A percentile compares a stretch with the other conserved stretches of the same genome.
Evolutionary conservation across 1,140 invertebrate genomes (phyloP).

Genomic region (Plodia interpunctella): DNA sequence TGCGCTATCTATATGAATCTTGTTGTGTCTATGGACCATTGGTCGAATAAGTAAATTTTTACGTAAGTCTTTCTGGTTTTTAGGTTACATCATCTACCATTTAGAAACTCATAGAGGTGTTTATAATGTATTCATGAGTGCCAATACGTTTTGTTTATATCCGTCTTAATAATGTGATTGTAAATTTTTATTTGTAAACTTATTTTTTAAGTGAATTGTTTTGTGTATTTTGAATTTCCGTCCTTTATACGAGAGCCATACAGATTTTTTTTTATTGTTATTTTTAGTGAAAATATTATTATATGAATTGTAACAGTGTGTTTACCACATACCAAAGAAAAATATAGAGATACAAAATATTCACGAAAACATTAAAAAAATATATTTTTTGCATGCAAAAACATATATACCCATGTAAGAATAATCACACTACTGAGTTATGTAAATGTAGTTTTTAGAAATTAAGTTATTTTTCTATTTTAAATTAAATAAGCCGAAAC

Average conservation of each 20-base stretch:
- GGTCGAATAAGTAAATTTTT: constrained; percentile 6
- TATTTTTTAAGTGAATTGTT: constrained; percentile 19
- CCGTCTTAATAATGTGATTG: constrained; percentile 10
- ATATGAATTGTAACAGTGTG: constrained; percentile 22
- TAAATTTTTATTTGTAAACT: constrained; percentile 4
- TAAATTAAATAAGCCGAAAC: constrained; percentile 41
- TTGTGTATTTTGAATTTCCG: constrained; percentile 32
- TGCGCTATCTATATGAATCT: constrained; percentile 5
- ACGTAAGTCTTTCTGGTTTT: constrained; percentile 13
- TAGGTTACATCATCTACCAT: neutral
- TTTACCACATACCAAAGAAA: constrained; percentile 57
- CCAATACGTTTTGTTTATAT: neutral
- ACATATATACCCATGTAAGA: constrained; percentile 18
- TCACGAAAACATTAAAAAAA: constrained; percentile 22
- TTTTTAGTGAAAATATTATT: constrained; percentile 16
- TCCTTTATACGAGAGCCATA: constrained; percentile 39
- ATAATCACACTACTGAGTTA: constrained; percentile 35
- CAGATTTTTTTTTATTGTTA: constrained; percentile 21
- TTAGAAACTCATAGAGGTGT: constrained; percentile 5
- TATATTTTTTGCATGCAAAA: constrained; percentile 45
- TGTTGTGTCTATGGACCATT: neutral
- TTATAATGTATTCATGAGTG: neutral
- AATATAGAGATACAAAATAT: constrained; percentile 45
- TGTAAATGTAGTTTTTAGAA: constrained; percentile 21
- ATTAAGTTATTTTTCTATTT: constrained; percentile 51